A percentile compares a stretch with the other conserved stretches of the same genome.
Evolutionary conservation across 1,140 invertebrate species (phyloP).

Genomic region (Drosophila gunungcola): DNA sequence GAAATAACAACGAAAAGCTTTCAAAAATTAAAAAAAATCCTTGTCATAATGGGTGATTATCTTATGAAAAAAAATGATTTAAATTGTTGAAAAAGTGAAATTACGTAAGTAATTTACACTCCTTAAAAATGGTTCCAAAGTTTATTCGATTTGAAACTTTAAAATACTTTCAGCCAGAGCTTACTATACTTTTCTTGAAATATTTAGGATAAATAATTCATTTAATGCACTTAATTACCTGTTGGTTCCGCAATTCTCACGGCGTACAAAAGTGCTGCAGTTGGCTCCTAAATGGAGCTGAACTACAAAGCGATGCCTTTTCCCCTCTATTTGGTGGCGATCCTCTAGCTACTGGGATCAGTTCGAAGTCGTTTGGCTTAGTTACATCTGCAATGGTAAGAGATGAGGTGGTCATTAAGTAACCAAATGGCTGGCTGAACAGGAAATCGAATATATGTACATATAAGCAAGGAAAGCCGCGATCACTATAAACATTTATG

Average conservation of each 20-base stretch:
- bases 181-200: no score
- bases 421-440: slow-evolving; percentile 21
- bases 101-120: no score
- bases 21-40: no score
- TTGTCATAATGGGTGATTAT: no score
- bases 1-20: no score
- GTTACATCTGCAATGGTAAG: slow-evolving; percentile 35
- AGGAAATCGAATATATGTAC: slow-evolving; percentile 39
- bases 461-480: slow-evolving; percentile 14
- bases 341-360: slow-evolving; percentile 9
- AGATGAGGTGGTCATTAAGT: neutral
- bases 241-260: slow-evolving; percentile 82
- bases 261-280: slow-evolving; percentile 62
- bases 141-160: no score
- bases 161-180: no score
- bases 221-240: slow-evolving; percentile 40
- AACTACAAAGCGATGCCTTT: slow-evolving; percentile 3
- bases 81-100: no score
- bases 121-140: no score
- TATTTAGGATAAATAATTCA: no score
- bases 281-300: slow-evolving; percentile 34
- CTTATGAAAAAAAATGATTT: no score
- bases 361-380: slow-evolving; percentile 4
- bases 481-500: slow-evolving; percentile 6
- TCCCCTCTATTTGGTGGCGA: neutral